phyloP scores from a whole-genome alignment of 2,113 vertebrate species.

The Pycnonotus jocosus region DNA sequence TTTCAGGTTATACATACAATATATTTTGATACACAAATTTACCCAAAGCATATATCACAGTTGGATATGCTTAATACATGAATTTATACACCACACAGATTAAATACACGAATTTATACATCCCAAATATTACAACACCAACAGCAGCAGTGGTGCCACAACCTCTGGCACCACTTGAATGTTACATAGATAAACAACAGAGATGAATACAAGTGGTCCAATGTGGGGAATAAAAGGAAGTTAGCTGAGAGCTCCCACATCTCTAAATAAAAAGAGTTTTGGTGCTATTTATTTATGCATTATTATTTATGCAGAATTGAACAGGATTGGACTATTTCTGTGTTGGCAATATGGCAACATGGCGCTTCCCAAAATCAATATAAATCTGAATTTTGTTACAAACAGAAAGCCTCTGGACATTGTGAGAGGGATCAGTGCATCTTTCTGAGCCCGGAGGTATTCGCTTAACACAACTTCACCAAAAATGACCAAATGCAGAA shows the following conservation, averaged over 20 bases:
- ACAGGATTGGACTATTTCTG: neutral
- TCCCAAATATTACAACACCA: too few species aligned
- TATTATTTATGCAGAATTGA: neutral
- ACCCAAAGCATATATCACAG: too few species aligned
- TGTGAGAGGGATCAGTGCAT: neutral
- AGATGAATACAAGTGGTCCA: neutral
- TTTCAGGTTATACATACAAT: too few species aligned
- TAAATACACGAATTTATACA: too few species aligned
- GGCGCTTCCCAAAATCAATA: neutral
- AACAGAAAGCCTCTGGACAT: neutral
- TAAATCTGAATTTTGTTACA: neutral
- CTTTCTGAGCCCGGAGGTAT: neutral
- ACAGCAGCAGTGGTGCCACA: neutral
- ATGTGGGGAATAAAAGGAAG: fast-evolving
- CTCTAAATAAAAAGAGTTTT: neutral
- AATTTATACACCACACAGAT: too few species aligned
- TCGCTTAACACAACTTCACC: neutral
- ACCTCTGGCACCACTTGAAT: neutral
- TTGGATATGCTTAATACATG: too few species aligned
- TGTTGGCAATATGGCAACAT: neutral
- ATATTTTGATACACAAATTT: too few species aligned
- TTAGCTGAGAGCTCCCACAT: neutral
- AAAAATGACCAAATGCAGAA: neutral
- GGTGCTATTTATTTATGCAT: neutral
- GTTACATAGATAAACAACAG: neutral